Base-by-base conservation (phyloP, 2,888 invertebrate genomes). In the Seira musarum region DNA sequence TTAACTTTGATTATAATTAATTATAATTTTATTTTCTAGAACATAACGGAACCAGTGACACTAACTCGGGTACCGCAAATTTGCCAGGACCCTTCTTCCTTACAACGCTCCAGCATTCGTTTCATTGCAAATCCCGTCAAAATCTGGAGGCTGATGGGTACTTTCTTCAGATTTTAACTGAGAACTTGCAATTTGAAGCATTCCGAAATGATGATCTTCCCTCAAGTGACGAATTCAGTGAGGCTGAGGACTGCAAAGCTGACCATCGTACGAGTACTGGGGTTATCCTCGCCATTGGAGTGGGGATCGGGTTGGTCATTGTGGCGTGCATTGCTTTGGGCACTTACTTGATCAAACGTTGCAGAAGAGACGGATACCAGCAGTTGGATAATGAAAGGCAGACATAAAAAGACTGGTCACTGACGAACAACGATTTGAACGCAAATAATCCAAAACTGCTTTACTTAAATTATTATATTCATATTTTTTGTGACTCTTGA, bases 151-250 rank as follows among this genome's bases (percentile, higher is more conserved):
- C 61, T 1, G 25, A 81, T 2, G 17, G 61, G 0, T 40, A 17
- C 8, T 24, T 6, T 1, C 40, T 69, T 19, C 30, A 61, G 21
- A 2, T 81, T 2, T 24, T 71, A 10, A 67, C 76, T 10, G 63
- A 60, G 5, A 21, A 63, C 17, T 22, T 81, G 5, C 71, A 72
- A 15, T 61, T 76, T 35, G 81, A 81, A 70, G 81, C 76, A 49
- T 81, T 72, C 57, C 19, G 57, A 15, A 6, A 64, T 17, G 64
- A 61, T 24, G 24, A 30, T 10, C 2, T 24, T 3, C 6, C 49
- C 1, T 5, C 21, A 1, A 22, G 24, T 5, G 24, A 5, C 0
- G 30, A 60, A 8, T 81, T 68, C 40, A 77, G 68, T 21, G 22
- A 40, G 15, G 0, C 63, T 0, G 24, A 68, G 1, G 49, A 35